Percentiles rank a stretch among this genome's conserved stretches.
Conservation (phyloP, 2,797 vertebrate species). For the Platyrinchus mystaceus region DNA sequence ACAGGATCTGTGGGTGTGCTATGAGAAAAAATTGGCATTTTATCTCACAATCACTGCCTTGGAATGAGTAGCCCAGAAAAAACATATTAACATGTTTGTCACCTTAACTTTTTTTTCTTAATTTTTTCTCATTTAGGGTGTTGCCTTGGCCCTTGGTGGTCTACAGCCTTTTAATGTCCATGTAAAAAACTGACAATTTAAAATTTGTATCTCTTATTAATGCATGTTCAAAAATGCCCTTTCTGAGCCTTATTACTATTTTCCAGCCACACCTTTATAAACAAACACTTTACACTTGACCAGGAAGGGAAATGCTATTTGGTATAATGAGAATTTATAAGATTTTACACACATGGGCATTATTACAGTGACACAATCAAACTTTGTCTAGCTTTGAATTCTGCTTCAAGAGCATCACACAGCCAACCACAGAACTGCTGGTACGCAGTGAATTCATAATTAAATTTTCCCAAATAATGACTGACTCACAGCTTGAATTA, state of each 20-base stretch:
- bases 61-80: not conserved
- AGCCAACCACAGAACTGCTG: not conserved
- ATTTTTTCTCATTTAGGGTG: not conserved
- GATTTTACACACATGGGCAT: not conserved
- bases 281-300: not conserved
- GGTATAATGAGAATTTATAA: not conserved
- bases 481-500: not conserved
- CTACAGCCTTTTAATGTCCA: not conserved
- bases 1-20: not conserved
- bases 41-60: not conserved
- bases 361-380: not conserved
- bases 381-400: not conserved
- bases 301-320: not conserved
- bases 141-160: not conserved
- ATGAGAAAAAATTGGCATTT: fast-evolving
- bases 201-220: not conserved
- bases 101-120: not conserved
- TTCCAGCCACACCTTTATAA: not conserved
- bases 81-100: fast-evolving
- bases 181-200: not conserved
- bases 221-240: not conserved
- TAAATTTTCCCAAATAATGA: not conserved
- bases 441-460: not conserved
- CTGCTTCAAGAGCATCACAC: not conserved
- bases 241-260: not conserved